A percentile compares a stretch with the other conserved stretches of the same genome.
Conservation (phyloP, 2,888 invertebrate genomes). For the Monoplex corrugatus region DNA sequence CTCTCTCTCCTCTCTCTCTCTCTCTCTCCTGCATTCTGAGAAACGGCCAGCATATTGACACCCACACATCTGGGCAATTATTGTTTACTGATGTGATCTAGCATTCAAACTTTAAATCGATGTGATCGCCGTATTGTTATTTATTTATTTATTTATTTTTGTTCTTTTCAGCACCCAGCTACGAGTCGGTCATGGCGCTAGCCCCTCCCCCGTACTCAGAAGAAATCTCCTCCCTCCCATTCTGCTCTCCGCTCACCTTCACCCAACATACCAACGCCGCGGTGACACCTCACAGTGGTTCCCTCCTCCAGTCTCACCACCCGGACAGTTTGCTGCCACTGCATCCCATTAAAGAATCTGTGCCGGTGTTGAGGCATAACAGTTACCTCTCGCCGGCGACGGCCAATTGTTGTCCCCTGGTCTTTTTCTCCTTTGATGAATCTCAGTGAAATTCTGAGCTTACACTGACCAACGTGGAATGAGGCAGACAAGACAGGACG, state of each 20-base stretch:
- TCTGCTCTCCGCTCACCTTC: not conserved
- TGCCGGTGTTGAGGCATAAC: not conserved
- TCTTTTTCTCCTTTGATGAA: no score
- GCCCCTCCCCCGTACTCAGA: not conserved
- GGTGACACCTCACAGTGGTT: not conserved
- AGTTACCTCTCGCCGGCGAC: not conserved
- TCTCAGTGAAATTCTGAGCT: no score
- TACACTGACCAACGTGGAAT: no score
- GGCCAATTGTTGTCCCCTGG: no score
- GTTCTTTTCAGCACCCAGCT: constrained; percentile 15
- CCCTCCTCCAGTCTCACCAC: not conserved
- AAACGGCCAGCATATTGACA: not conserved
- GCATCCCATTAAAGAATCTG: not conserved
- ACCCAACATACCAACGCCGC: not conserved
- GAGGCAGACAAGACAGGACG: no score
- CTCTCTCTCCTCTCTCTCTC: not conserved
- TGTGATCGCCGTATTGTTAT: not conserved
- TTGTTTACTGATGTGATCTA: not conserved
- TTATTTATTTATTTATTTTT: not conserved
- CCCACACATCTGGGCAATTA: no score
- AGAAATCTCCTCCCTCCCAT: not conserved
- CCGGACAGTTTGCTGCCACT: not conserved
- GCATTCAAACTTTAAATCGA: not conserved
- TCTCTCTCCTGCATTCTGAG: not conserved
- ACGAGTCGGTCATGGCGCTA: not conserved